Evolutionary conservation across 2,888 invertebrate genomes (phyloP).

Genomic region (Drosophila fungiperda): DNA sequence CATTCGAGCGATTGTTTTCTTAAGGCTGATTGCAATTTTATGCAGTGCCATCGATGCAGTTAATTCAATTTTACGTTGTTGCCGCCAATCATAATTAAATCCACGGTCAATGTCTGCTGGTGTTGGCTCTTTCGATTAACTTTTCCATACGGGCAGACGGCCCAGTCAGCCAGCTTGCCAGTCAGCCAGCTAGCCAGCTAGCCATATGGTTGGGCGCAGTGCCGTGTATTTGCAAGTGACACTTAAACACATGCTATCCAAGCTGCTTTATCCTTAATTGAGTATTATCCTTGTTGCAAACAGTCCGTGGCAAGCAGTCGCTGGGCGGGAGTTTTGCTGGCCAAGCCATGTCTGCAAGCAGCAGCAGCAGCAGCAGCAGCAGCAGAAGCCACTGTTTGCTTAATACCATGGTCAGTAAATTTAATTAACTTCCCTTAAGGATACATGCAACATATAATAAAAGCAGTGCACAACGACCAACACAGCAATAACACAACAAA

Average conservation of each 20-base stretch:
- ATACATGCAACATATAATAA: slow-evolving; percentile 82
- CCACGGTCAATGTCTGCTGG: slow-evolving; percentile 35
- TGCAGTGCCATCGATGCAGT: slow-evolving; percentile 50
- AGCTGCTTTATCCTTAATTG: slow-evolving; percentile 80
- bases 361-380: slow-evolving; percentile 29
- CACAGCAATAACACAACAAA: slow-evolving; percentile 48
- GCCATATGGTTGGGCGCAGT: slow-evolving; percentile 26
- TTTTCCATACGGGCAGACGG: slow-evolving; percentile 30
- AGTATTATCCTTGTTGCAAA: slow-evolving; percentile 81
- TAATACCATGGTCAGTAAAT: slow-evolving; percentile 80
- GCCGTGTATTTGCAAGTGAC: slow-evolving; percentile 71
- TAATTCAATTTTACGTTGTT: slow-evolving; percentile 64
- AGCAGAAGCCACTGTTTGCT: slow-evolving; percentile 73
- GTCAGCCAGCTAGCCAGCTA: background rate
- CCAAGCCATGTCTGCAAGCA: slow-evolving; percentile 58
- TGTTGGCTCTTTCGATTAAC: slow-evolving; percentile 68
- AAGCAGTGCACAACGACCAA: slow-evolving; percentile 69
- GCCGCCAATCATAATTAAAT: slow-evolving; percentile 68
- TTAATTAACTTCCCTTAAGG: slow-evolving; percentile 81
- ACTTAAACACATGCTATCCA: slow-evolving; percentile 78
- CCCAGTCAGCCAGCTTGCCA: background rate
- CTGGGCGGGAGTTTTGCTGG: slow-evolving; percentile 26
- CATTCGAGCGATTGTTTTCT: slow-evolving; percentile 26
- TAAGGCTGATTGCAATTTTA: slow-evolving; percentile 57
- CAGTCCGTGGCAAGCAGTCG: slow-evolving; percentile 34